Evolutionary conservation across 2,888 invertebrate genomes (phyloP).

Genomic region (Ophion ventricosus): DNA sequence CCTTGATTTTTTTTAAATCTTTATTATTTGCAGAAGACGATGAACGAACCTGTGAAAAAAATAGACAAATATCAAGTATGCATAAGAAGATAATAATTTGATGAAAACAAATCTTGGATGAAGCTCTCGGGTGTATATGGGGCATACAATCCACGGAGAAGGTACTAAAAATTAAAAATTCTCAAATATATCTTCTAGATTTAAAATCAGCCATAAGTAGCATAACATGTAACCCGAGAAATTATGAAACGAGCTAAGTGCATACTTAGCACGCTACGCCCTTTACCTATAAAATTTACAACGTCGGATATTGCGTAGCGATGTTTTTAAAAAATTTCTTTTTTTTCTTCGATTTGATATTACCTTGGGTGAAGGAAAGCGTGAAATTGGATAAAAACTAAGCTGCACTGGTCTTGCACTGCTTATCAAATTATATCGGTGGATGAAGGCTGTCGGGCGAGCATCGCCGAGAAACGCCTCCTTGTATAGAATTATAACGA

Average conservation of each 20-base stretch:
- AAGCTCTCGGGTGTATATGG: neutral
- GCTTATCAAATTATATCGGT: conserved; percentile 49
- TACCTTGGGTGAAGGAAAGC: neutral
- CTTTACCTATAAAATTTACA: neutral
- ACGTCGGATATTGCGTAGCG: neutral
- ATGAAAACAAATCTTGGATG: neutral
- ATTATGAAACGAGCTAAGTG: neutral
- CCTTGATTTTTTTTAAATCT: neutral
- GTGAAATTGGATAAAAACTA: conserved; percentile 23
- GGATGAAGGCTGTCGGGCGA: conserved; percentile 18
- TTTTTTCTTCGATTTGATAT: conserved; percentile 19
- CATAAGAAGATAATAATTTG: neutral
- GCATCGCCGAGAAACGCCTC: conserved; percentile 24
- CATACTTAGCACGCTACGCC: neutral
- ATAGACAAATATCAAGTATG: neutral
- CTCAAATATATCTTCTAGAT: neutral
- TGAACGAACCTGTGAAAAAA: neutral
- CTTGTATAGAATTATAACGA: conserved; percentile 54
- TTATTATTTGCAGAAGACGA: neutral
- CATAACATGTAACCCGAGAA: neutral
- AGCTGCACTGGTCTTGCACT: conserved; percentile 16
- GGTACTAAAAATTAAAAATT: neutral
- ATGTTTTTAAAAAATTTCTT: neutral
- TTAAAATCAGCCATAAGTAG: neutral
- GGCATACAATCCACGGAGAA: neutral